Conservation (phyloP, 2,797 vertebrate species). For the Anomalospiza imberbis region DNA sequence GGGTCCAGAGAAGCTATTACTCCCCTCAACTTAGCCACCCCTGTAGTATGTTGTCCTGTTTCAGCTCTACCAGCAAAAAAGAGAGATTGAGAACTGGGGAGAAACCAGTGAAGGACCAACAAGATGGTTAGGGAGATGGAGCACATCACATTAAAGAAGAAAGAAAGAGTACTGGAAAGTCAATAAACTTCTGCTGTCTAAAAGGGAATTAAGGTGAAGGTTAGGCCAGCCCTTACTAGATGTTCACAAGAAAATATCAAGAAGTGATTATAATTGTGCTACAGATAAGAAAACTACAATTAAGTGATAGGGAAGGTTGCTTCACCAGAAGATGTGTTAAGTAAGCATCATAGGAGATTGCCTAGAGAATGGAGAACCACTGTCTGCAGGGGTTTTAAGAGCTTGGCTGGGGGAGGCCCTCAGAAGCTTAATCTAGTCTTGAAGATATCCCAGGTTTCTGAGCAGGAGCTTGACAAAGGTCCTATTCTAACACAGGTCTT, state of each 20-base stretch:
- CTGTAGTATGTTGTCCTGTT: background rate
- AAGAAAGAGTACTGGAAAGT: background rate
- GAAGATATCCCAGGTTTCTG: background rate
- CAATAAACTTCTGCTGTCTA: background rate
- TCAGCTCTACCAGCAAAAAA: background rate
- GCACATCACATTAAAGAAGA: background rate
- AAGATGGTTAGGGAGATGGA: background rate
- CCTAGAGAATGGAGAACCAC: background rate
- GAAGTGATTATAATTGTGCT: background rate
- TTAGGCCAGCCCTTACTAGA: background rate
- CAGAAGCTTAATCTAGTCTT: background rate
- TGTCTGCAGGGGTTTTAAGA: background rate
- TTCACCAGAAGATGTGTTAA: background rate
- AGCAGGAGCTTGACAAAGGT: background rate
- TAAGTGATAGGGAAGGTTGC: background rate
- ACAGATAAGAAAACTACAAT: background rate
- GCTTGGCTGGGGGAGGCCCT: background rate
- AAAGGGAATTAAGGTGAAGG: background rate
- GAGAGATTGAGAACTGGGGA: background rate
- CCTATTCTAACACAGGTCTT: background rate
- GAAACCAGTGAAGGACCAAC: background rate
- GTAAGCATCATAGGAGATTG: background rate
- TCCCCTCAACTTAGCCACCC: fast-evolving
- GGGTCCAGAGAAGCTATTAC: background rate
- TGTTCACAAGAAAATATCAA: background rate